Evolutionary conservation across 2,113 vertebrate species (phyloP).

Genomic region (Gymnocephalus cernua): DNA sequence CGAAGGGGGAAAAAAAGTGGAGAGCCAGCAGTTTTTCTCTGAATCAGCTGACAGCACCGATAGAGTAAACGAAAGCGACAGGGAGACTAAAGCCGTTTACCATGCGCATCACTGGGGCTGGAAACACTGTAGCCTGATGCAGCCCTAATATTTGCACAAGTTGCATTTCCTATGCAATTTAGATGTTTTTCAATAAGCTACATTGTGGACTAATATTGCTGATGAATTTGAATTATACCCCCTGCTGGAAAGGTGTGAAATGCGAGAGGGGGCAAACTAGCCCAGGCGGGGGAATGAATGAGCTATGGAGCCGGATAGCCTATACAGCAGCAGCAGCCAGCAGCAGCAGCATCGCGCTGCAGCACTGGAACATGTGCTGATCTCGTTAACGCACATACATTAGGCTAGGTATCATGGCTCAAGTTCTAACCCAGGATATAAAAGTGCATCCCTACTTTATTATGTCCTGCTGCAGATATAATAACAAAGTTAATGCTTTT

Average conservation of each 20-base stretch:
- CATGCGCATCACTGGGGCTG: conserved; percentile 1
- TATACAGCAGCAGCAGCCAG: conserved; percentile 29
- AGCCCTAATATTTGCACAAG: neutral
- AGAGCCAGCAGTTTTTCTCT: conserved; percentile 70
- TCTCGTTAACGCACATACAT: conserved; percentile 9
- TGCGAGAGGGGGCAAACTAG: neutral
- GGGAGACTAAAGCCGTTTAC: conserved; percentile 41
- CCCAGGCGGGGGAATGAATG: neutral
- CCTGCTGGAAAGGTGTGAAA: neutral
- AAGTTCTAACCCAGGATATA: neutral
- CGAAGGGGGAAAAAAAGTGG: conserved; percentile 59
- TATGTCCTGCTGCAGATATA: neutral
- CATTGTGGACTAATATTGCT: neutral
- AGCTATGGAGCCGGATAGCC: conserved; percentile 11
- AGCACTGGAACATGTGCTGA: conserved; percentile 51
- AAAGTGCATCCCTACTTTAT: neutral
- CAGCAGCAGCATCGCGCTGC: conserved; percentile 50
- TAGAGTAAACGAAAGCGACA: conserved; percentile 28
- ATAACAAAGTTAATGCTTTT: conserved; percentile 18
- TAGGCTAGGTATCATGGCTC: neutral
- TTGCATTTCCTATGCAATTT: neutral
- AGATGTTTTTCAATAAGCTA: neutral
- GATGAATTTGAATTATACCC: neutral
- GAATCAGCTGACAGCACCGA: conserved; percentile 73
- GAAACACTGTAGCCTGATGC: conserved; percentile 5